These are phyloP conservation scores for Castor canadensis DNA, from an alignment of 2,113 vertebrate species.

Conservation along the genomic window DNA sequence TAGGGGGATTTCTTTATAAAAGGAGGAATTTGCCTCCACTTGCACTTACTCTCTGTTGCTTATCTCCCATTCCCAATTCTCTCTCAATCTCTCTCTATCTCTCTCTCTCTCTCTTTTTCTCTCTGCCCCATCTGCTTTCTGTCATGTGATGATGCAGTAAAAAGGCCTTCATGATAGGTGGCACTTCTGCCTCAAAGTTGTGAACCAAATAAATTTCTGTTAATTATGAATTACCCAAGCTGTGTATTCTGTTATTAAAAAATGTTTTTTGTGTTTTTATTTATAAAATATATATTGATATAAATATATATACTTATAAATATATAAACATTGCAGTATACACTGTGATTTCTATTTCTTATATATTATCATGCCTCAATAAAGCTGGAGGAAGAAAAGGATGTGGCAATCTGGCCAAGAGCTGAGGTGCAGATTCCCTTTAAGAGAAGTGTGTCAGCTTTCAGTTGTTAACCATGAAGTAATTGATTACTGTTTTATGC, in stretches of 20 bases:
- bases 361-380: neutral
- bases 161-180: neutral
- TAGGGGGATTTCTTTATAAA: neutral
- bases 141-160: neutral
- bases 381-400: neutral
- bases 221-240: no score
- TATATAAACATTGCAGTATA: no score
- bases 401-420: neutral
- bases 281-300: no score
- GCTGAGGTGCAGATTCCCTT: neutral
- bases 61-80: no score
- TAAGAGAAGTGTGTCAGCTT: neutral
- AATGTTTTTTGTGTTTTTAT: no score
- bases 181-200: neutral
- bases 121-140: neutral
- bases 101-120: neutral
- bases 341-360: no score
- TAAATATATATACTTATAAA: no score
- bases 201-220: no score
- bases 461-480: neutral
- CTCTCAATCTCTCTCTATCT: no score
- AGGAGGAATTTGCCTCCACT: neutral
- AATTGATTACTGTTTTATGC: no score
- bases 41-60: neutral
- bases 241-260: no score